These are phyloP conservation scores for Helarctos malayanus DNA, from an alignment of 2,797 vertebrate species.

Conservation along the genomic window DNA sequence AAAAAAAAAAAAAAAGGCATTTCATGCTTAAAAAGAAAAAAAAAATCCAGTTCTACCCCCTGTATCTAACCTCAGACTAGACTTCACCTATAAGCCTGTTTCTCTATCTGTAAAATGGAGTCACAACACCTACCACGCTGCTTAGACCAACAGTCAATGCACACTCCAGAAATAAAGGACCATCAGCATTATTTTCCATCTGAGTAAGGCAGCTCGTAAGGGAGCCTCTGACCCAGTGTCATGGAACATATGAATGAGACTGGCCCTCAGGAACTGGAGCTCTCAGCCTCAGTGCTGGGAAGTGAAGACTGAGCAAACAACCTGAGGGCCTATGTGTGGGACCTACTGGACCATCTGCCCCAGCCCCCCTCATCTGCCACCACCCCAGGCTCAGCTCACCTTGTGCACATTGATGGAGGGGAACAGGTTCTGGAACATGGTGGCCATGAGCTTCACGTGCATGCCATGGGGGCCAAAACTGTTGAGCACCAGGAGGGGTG, in stretches of 20 bases:
- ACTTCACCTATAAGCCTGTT: not conserved
- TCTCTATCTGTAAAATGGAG: not conserved
- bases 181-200: accelerated
- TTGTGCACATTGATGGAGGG: constrained; percentile 97
- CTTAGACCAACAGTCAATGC: not conserved
- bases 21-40: not conserved
- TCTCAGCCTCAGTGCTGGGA: not conserved
- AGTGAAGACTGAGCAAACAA: not conserved
- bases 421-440: constrained; percentile 98
- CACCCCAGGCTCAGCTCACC: constrained; percentile 84
- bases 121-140: accelerated
- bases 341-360: no score
- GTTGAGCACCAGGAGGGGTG: constrained; percentile 95
- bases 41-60: not conserved
- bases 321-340: not conserved
- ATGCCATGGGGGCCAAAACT: constrained; percentile 95
- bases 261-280: not conserved
- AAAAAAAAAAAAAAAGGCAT: no score
- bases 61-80: not conserved
- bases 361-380: accelerated
- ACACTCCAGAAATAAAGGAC: not conserved
- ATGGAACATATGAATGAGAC: not conserved
- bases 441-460: constrained; percentile 96
- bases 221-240: not conserved
- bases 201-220: not conserved